Evolutionary conservation across 2,888 invertebrate genomes (phyloP), one percentile per base, ranked within the genome.

Genomic region (Timema podura): DNA sequence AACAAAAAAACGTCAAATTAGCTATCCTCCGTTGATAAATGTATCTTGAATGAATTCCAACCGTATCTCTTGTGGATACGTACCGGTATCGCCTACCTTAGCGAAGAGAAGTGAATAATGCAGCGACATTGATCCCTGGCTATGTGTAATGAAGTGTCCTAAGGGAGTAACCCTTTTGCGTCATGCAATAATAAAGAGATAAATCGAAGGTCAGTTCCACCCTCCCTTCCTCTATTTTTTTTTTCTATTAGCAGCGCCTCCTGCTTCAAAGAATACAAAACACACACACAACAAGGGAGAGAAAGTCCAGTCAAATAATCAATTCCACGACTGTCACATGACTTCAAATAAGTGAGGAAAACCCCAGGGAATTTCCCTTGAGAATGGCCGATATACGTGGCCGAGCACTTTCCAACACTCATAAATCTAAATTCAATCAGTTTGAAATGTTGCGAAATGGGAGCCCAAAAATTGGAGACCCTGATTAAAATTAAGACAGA

Each of bases 111-210:
- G 61, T 69, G 69, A 69, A 69, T 69, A 59, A 69, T 69, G 65
- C n/a, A 69, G 16, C 44, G 30, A 15, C 13, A 69, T 69, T 47
- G 69, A 65, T 61, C 65, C 65, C 65, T 48, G 13, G 44, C 64
- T 47, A 59, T 30, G 48, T 11, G 65, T 65, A 69, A 69, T 69
- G 69, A 69, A 69, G 69, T 69, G 69, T 57, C 69, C 69, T 66
- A 30, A 44, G 69, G 69, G 69, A 66, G 44, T 51, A 44, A 45
- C 69, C 69, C 66, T 69, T 69, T 69, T 69, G 69, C 57, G 65
- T 69, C 69, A 69, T 69, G 69, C 69, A 69, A 69, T 69, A 69
- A 69, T 69, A 69, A 69, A 69, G 65, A 69, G 69, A 69, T 69
- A 65, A 69, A 69, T 61, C 61, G 61, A 61, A 61, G 61, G 61